A percentile compares a stretch with the other conserved stretches of the same genome.
Conservation (phyloP, 2,797 vertebrate genomes). For the Sebastes miniatus region DNA sequence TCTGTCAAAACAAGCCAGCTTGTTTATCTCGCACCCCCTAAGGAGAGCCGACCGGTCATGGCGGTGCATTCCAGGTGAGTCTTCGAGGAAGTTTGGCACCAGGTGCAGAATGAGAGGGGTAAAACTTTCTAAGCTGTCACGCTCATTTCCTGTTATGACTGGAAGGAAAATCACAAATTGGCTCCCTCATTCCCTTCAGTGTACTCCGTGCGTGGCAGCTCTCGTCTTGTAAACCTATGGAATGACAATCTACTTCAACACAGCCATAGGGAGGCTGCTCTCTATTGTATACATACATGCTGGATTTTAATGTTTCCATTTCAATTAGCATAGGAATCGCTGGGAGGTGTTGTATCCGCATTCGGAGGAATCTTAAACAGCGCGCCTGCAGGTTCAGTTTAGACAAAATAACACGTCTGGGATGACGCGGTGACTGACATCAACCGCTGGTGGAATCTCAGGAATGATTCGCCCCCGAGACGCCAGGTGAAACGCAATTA, state of each 20-base stretch:
- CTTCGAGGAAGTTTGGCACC: conserved; percentile 46
- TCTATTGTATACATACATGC: neutral
- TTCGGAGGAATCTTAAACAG: too few species aligned
- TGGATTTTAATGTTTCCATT: neutral
- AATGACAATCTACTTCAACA: neutral
- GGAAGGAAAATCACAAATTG: conserved; percentile 57
- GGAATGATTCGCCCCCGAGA: neutral
- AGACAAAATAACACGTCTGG: too few species aligned
- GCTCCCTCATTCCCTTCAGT: conserved; percentile 21
- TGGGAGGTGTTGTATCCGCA: neutral
- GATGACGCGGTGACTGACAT: too few species aligned
- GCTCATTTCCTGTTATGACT: conserved; percentile 43
- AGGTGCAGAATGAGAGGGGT: conserved; percentile 40
- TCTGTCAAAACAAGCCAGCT: conserved; percentile 74
- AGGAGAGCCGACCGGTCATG: conserved; percentile 50
- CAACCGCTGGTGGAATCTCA: neutral
- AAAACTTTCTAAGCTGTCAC: conserved; percentile 67
- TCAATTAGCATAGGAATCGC: conserved; percentile 1
- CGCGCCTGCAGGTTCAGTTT: too few species aligned
- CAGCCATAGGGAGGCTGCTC: neutral
- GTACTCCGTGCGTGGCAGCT: neutral
- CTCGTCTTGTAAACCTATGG: conserved; percentile 12
- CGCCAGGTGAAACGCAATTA: conserved; percentile 6
- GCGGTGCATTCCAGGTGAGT: conserved; percentile 66
- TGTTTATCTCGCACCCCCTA: conserved; percentile 61